Evolutionary conservation across 2,888 invertebrate genomes (phyloP), one percentile per base, ranked within the genome.

Genomic region (Polyommatus icarus): DNA sequence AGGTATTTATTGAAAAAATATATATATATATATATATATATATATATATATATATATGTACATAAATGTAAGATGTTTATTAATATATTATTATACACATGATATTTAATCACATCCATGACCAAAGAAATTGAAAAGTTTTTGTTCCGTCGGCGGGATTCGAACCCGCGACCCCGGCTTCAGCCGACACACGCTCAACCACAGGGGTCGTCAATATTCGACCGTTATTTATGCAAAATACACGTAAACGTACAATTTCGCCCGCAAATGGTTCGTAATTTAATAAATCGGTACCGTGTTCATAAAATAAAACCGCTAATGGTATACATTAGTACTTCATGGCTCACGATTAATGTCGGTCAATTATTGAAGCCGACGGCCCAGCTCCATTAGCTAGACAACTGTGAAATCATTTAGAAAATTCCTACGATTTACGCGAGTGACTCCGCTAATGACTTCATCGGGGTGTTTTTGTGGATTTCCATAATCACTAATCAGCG

Each of bases 391-490:
- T 75, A 75, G 75, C 75, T 75, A 54, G 75, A 75, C 75, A 75
- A 75, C 75, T 75, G 75, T 75, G 75, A 75, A 54, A 75, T 75
- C 50, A 75, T 75, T 75, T 75, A 75, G 75, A 75, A 75, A 75
- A 75, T 73, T 73, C 46, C 73, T 73, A 46, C 73, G 73, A 73
- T 75, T 75, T 72, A 40, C 72, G 72, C 50, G 75, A 75, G 50
- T 75, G 54, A 75, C 24, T 75, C 29, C 7, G 15, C 50, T 75
- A 50, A 75, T 75, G 18, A 75, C 29, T 75, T 75, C 54, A 75
- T 75, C 54, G 24, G 72, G 20, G 36, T 72, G 10, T 24, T 59
- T 59, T 61, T 29, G 67, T 67, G 29, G 24, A 29, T 67, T 67
- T 29, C 67, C 67, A 24, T 67, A 67, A 29, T 36, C 36, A 36